Base-by-base conservation (phyloP, 2,113 vertebrate species). In the Triplophysa tibetana region DNA sequence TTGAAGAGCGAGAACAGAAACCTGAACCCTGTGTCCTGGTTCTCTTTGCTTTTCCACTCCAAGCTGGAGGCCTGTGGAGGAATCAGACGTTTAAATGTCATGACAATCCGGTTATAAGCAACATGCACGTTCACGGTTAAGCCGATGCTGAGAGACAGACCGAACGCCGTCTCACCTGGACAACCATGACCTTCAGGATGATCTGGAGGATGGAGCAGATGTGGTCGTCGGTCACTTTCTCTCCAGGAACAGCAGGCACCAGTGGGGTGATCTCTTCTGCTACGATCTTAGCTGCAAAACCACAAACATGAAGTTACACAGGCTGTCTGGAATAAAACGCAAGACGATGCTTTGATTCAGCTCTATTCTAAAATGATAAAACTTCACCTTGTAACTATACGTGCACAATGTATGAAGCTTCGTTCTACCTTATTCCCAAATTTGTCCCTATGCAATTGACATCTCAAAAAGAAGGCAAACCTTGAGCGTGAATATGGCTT, bases 1-100 rank as follows among this genome's bases (percentile, higher is more conserved):
- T 96, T 95, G 91, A 99, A 99, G 62, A 99, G 93, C 23, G 94
- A 93, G 87, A 99, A 98, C 84, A 99, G 96, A 91, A 99, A 99
- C 86, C 95, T 95, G 92, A 99, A 99, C 41, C 97, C 96, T n/a
- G 96, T 95, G 89, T 98, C 96, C 87, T 96, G 95, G 89, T 95
- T 97, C 81, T 98, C 98, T 88, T 95, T 97, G 88, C 96, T 97
- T 89, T 91, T 95, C 98, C 98, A 99, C 88, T 98, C 96, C 86
- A 98, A 93, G 84, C 96, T 98, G 86, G 96, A 96, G 84, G 96
- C 97, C 98, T 99, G 90, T 76, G 60, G 21, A 41, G 79, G 78
- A 85, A 60, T 85, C 61, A 74, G 21, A 69, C 7, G 56, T 58
- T 69, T 21, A 88, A 81, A 88, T 88, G 69, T 86, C 74, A 52